Evolutionary conservation across 1,140 invertebrate species (phyloP).

Genomic region (Tribolium castaneum): DNA sequence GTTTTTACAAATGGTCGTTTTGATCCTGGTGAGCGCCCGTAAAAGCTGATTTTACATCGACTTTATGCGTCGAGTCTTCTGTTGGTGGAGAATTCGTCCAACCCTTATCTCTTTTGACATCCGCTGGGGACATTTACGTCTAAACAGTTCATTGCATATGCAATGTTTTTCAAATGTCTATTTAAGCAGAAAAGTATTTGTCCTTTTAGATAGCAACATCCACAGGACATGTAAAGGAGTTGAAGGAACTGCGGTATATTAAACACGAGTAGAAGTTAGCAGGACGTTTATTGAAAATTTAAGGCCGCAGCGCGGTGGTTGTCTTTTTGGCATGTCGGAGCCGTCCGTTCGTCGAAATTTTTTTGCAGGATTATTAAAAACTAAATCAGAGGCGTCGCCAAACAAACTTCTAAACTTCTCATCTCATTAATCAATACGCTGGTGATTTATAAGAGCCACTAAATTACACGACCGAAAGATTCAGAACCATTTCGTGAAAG

Average conservation of each 20-base stretch:
- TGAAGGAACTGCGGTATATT: conserved; percentile 39
- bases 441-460: conserved; percentile 37
- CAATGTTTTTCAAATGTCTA: conserved; percentile 46
- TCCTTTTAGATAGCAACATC: conserved; percentile 33
- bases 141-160: conserved; percentile 47
- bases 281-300: conserved; percentile 39
- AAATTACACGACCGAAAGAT: conserved; percentile 42
- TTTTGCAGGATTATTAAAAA: conserved; percentile 24
- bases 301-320: not conserved
- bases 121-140: conserved; percentile 32
- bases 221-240: conserved; percentile 26
- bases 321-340: conserved; percentile 19
- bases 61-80: not conserved
- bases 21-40: conserved; percentile 11
- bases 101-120: conserved; percentile 34
- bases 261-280: conserved; percentile 15
- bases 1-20: conserved; percentile 12
- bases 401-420: conserved; percentile 36
- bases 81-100: conserved; percentile 26
- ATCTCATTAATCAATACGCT: conserved; percentile 36
- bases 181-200: conserved; percentile 44
- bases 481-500: conserved; percentile 29
- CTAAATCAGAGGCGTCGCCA: conserved; percentile 8
- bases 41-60: conserved; percentile 24
- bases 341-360: not conserved